phyloP scores from a whole-genome alignment of 2,113 vertebrate species.

The Myotis brandtii region DNA sequence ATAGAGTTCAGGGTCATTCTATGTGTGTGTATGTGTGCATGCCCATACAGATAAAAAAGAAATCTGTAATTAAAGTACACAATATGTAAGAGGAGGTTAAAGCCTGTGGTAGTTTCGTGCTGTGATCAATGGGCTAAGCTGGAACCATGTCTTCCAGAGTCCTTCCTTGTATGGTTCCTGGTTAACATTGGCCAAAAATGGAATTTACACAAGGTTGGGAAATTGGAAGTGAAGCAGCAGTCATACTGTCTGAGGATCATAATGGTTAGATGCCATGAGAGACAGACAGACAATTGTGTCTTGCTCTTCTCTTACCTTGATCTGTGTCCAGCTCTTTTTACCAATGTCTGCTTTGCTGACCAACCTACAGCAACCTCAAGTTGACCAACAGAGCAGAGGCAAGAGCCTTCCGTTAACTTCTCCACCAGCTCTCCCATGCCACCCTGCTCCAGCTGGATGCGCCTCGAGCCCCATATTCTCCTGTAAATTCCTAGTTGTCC shows the following conservation, averaged over 20 bases:
- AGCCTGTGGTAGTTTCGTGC: neutral
- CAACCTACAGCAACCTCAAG: neutral
- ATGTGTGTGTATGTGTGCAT: fast-evolving
- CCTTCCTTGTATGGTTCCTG: neutral
- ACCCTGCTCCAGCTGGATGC: fast-evolving
- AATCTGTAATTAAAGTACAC: neutral
- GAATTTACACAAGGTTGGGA: neutral
- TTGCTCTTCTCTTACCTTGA: neutral
- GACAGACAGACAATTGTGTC: neutral
- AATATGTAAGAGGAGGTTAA: neutral
- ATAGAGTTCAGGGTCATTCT: neutral
- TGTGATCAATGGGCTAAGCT: neutral
- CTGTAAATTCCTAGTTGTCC: neutral
- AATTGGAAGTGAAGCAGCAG: neutral
- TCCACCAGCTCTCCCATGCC: fast-evolving
- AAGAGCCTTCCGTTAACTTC: fast-evolving
- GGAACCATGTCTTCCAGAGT: neutral
- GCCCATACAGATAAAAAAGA: neutral
- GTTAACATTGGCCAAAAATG: neutral
- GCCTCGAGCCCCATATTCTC: fast-evolving
- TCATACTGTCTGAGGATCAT: fast-evolving
- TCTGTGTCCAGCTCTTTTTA: neutral
- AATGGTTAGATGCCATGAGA: neutral
- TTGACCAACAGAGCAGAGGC: neutral
- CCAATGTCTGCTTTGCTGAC: neutral